Percentiles rank a stretch among this genome's conserved stretches.
These are phyloP conservation scores for Rotaria magnacalcarata DNA, from an alignment of 2,888 invertebrate genomes.

Conservation along the genomic window DNA sequence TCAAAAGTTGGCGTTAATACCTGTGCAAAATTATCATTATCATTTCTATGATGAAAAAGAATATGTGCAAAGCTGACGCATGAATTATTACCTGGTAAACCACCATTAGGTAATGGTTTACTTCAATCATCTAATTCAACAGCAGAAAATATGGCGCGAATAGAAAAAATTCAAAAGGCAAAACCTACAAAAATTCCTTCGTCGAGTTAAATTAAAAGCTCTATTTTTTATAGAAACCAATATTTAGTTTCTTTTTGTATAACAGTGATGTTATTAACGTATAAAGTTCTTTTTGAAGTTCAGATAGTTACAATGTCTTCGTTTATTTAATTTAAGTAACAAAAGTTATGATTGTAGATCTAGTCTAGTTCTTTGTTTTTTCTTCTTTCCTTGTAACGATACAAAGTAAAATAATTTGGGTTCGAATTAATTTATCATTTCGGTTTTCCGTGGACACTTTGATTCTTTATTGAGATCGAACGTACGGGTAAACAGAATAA, in stretches of 20 bases:
- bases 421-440: background rate
- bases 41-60: slow-evolving; percentile 50
- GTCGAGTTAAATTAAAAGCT: background rate
- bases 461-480: too few species aligned
- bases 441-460: too few species aligned
- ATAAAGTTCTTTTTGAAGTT: background rate
- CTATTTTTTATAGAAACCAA: background rate
- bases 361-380: background rate
- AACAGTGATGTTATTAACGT: background rate
- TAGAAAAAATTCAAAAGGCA: slow-evolving; percentile 4
- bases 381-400: background rate
- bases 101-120: background rate
- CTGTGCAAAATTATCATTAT: slow-evolving; percentile 53
- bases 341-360: background rate
- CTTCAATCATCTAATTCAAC: background rate
- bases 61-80: background rate
- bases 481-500: too few species aligned
- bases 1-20: slow-evolving; percentile 57
- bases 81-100: slow-evolving; percentile 19
- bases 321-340: background rate
- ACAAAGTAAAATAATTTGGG: background rate
- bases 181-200: background rate
- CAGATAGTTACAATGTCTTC: background rate
- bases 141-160: background rate
- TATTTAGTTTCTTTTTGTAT: background rate